phyloP scores from a whole-genome alignment of 1,140 invertebrate genomes.

The Danaus melanippus region DNA sequence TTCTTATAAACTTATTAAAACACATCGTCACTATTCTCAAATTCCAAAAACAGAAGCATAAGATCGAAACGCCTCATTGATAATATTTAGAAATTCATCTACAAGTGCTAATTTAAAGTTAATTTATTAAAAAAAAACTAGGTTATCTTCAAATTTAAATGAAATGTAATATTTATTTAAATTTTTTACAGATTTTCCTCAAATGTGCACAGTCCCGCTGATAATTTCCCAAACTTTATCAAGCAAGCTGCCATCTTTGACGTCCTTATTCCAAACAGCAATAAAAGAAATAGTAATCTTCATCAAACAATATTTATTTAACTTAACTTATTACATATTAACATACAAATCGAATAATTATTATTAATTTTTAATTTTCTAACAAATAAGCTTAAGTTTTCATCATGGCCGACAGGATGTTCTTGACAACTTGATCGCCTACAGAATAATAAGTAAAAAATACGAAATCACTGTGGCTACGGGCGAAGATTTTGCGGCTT shows the following conservation, averaged over 20 bases:
- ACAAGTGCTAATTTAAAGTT: too few relatives aligned
- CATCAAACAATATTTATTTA: background rate
- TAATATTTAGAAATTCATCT: too few relatives aligned
- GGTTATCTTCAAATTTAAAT: background rate
- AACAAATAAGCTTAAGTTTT: conserved; percentile 1
- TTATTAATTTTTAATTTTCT: background rate
- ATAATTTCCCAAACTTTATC: conserved; percentile 20
- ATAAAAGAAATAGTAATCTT: conserved; percentile 32
- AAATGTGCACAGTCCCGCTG: conserved; percentile 30
- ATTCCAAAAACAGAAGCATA: too few relatives aligned
- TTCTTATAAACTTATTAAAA: too few relatives aligned
- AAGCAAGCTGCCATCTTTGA: conserved; percentile 23
- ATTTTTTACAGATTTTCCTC: conserved; percentile 19
- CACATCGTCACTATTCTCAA: too few relatives aligned
- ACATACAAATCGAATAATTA: background rate
- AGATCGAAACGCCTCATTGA: too few relatives aligned
- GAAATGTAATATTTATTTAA: background rate
- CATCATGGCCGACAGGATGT: conserved; percentile 44
- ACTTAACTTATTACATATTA: background rate
- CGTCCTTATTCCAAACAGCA: conserved; percentile 16
- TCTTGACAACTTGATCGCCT: conserved; percentile 36
- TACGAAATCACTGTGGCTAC: conserved; percentile 31
- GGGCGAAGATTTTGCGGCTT: conserved; percentile 28
- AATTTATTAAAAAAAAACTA: too few relatives aligned
- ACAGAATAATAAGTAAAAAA: conserved; percentile 31